A percentile compares a stretch with the other conserved stretches of the same genome.
phyloP scores from a whole-genome alignment of 2,113 vertebrate species.

The Sinocyclocheilus anshuiensis region DNA sequence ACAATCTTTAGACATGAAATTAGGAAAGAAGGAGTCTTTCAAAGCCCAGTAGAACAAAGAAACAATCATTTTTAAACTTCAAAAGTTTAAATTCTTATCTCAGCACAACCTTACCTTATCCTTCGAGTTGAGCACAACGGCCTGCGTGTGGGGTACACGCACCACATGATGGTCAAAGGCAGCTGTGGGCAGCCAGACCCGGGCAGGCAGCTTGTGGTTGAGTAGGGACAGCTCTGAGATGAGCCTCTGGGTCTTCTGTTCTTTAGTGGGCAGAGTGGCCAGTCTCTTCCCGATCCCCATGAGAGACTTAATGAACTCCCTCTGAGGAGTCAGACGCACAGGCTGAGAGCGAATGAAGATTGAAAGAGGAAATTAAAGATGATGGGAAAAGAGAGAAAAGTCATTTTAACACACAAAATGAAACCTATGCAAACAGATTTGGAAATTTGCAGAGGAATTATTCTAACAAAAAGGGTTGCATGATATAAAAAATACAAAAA shows the following conservation, averaged over 20 bases:
- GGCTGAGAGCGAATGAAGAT: constrained; percentile 71
- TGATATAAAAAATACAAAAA: not conserved
- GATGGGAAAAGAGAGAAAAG: not conserved
- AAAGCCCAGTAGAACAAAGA: not conserved
- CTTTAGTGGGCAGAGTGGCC: constrained; percentile 93
- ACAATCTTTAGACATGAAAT: not conserved
- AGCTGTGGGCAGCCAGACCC: constrained; percentile 91
- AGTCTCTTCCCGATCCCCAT: constrained; percentile 93
- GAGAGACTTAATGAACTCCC: constrained; percentile 94
- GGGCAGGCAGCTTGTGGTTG: constrained; percentile 92
- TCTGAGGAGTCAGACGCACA: constrained; percentile 86
- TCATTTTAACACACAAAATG: not conserved
- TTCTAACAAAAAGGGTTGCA: not conserved
- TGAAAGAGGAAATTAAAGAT: not conserved
- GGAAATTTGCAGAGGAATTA: not conserved
- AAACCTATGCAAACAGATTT: not conserved
- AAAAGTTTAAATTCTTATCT: not conserved
- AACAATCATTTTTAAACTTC: not conserved
- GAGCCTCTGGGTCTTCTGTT: constrained; percentile 93
- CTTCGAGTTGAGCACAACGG: constrained; percentile 94
- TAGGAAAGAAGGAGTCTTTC: not conserved
- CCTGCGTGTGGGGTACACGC: constrained; percentile 91
- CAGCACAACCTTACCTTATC: constrained; percentile 81
- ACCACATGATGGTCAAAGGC: constrained; percentile 92
- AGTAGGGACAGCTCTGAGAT: constrained; percentile 93